A percentile compares a stretch with the other conserved stretches of the same genome.
Conservation (phyloP, 2,113 vertebrate species). For the Heterocephalus glaber region DNA sequence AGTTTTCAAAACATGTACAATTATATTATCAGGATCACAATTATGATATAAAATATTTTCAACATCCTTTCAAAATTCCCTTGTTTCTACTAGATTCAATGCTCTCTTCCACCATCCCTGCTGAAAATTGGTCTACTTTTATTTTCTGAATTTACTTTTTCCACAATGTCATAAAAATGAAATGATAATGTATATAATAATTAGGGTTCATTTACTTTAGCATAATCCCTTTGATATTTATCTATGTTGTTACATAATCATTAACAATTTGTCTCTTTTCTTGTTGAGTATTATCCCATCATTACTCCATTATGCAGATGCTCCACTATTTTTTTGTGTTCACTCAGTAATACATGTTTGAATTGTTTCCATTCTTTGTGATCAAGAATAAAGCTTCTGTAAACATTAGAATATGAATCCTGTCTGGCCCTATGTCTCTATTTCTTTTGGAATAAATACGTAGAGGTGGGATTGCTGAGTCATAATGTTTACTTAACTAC, state of each 20-base stretch:
- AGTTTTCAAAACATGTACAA: background rate
- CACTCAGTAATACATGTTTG: background rate
- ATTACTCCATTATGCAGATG: background rate
- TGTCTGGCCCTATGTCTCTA: background rate
- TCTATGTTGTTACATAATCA: background rate
- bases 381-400: background rate
- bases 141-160: background rate
- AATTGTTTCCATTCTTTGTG: background rate
- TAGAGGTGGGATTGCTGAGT: background rate
- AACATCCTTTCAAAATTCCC: background rate
- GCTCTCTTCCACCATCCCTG: background rate
- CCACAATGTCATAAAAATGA: background rate
- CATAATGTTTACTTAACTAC: background rate
- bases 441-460: background rate
- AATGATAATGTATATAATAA: background rate
- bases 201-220: background rate
- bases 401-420: background rate
- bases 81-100: background rate
- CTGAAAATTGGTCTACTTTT: background rate
- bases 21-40: background rate
- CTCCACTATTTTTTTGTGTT: background rate
- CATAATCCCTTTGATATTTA: background rate
- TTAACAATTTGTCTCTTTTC: background rate
- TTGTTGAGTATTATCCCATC: background rate
- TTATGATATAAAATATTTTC: background rate